Conservation (phyloP, 2,888 invertebrate genomes). For the Coenonympha arcania region DNA sequence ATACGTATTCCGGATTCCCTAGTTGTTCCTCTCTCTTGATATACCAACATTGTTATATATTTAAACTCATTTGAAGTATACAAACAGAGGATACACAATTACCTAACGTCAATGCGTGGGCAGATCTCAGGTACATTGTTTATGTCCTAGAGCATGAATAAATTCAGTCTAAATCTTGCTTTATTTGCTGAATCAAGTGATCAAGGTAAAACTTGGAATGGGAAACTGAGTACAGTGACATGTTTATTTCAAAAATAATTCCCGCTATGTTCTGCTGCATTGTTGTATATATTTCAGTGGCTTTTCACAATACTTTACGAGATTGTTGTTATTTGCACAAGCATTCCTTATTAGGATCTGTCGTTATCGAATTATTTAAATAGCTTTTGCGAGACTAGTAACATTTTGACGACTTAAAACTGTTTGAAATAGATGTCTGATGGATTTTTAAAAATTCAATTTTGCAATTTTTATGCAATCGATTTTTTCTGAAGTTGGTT, state of each 20-base stretch:
- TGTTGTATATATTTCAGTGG: neutral
- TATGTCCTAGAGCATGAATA: conserved; percentile 18
- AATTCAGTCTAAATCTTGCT: conserved; percentile 15
- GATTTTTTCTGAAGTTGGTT: too few species aligned
- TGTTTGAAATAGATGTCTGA: too few species aligned
- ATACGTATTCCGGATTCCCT: too few species aligned
- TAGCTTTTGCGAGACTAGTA: neutral
- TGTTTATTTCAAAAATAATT: conserved; percentile 12
- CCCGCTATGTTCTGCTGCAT: neutral
- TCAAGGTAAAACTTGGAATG: conserved; percentile 14
- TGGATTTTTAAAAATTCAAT: too few species aligned
- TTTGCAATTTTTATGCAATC: too few species aligned
- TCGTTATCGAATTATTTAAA: too few species aligned
- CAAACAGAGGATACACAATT: conserved; percentile 20
- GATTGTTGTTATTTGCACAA: too few species aligned
- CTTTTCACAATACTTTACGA: conserved; percentile 4
- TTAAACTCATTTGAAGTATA: too few species aligned
- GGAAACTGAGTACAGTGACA: conserved; percentile 11
- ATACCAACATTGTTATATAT: neutral
- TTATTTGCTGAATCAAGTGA: conserved; percentile 19
- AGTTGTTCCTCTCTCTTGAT: neutral
- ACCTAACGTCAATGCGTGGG: conserved; percentile 21
- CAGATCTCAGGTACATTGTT: conserved; percentile 12
- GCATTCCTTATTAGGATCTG: too few species aligned
- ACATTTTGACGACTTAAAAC: too few species aligned